phyloP scores from a whole-genome alignment of 2,888 invertebrate genomes.

The Epirrhoe alternata region DNA sequence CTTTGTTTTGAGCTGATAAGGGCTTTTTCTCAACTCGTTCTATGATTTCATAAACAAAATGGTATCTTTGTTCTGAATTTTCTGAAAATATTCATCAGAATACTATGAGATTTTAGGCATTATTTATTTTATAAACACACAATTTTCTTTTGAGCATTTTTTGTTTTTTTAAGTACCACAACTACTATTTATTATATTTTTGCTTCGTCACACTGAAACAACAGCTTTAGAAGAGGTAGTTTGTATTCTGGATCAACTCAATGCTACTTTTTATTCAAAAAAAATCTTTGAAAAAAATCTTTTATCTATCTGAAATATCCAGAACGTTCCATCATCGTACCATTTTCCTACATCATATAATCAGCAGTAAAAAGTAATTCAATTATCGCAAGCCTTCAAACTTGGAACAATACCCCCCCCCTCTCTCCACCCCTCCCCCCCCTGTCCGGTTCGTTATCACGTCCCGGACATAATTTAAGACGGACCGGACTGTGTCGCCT shows the following conservation, averaged over 20 bases:
- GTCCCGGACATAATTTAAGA: slow-evolving; percentile 82
- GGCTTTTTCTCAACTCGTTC: slow-evolving; percentile 7
- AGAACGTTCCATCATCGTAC: too few relatives aligned
- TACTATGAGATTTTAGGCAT: not conserved
- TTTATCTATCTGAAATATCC: too few relatives aligned
- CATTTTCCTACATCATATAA: slow-evolving; percentile 26
- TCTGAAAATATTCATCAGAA: not conserved
- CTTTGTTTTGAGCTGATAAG: slow-evolving; percentile 53
- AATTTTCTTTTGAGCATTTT: too few relatives aligned
- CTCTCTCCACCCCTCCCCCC: slow-evolving; percentile 45
- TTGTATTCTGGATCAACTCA: too few relatives aligned
- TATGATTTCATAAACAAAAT: not conserved
- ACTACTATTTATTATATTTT: too few relatives aligned
- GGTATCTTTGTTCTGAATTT: slow-evolving; percentile 1
- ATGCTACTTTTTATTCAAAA: too few relatives aligned
- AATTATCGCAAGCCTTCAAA: slow-evolving; percentile 38
- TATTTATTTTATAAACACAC: too few relatives aligned
- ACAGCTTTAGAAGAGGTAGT: too few relatives aligned
- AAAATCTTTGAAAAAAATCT: too few relatives aligned
- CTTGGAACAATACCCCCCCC: slow-evolving; percentile 59
- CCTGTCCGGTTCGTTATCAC: slow-evolving; percentile 71
- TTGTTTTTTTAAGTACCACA: too few relatives aligned
- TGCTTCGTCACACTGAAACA: too few relatives aligned
- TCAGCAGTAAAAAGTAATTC: slow-evolving; percentile 36
- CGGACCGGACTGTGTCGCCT: slow-evolving; percentile 52